These are phyloP conservation scores for Apantesis nais DNA, from an alignment of 2,888 invertebrate species.

Conservation along the genomic window DNA sequence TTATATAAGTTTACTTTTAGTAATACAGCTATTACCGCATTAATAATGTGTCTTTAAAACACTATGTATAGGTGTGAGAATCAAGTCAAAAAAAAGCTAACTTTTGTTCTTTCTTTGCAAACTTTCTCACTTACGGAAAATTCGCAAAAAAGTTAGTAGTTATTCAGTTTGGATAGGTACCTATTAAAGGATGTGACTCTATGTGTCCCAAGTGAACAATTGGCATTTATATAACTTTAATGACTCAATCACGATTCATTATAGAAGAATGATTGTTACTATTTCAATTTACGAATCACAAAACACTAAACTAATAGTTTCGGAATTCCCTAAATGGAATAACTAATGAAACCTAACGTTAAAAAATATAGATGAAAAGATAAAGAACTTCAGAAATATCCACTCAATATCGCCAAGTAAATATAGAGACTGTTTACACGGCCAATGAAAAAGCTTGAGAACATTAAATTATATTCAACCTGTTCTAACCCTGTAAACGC, in stretches of 20 bases:
- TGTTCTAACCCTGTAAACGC: conserved; percentile 36
- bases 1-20: not conserved
- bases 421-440: conserved; percentile 25
- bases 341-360: not conserved
- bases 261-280: not conserved
- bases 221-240: not conserved
- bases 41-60: too few species aligned
- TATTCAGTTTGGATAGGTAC: not conserved
- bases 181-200: too few species aligned
- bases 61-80: too few species aligned
- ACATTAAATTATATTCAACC: conserved; percentile 42
- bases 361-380: not conserved
- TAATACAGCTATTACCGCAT: too few species aligned
- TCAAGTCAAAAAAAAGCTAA: too few species aligned
- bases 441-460: conserved; percentile 27
- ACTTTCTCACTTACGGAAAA: too few species aligned
- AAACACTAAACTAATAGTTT: not conserved
- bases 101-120: too few species aligned
- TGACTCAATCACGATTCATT: not conserved
- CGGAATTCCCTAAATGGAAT: not conserved
- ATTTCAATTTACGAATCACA: not conserved
- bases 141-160: not conserved
- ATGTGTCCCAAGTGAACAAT: not conserved
- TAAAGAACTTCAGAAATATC: not conserved
- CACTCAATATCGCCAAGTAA: conserved; percentile 20